Evolutionary conservation across 1,140 invertebrate genomes (phyloP).

Genomic region (Scaptomyza graminum): DNA sequence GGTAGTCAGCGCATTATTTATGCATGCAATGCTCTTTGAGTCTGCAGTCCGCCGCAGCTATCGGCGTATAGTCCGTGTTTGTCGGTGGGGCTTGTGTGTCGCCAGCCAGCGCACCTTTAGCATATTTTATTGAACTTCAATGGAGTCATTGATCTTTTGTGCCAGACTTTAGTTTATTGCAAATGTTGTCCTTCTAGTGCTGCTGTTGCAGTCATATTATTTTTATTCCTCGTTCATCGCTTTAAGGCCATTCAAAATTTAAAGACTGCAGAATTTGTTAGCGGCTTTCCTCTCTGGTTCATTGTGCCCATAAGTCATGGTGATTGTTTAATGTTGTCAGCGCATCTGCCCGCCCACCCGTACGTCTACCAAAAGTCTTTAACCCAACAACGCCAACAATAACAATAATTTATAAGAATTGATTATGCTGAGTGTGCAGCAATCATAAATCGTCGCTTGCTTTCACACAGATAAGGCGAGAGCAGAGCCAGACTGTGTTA

Average conservation of each 20-base stretch:
- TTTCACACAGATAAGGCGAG: slow-evolving; percentile 51
- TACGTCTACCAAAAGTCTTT: background rate
- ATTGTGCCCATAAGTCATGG: slow-evolving; percentile 66
- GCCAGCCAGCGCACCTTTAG: slow-evolving; percentile 46
- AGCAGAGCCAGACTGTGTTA: slow-evolving; percentile 35
- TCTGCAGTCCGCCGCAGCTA: slow-evolving; percentile 56
- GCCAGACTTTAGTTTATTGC: slow-evolving; percentile 70
- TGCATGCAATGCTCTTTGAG: slow-evolving; percentile 80
- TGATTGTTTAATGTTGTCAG: slow-evolving; percentile 77
- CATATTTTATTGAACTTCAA: slow-evolving; percentile 75
- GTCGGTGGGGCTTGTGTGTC: slow-evolving; percentile 36
- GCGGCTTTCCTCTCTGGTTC: slow-evolving; percentile 46
- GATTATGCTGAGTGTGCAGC: slow-evolving; percentile 79
- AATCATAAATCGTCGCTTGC: slow-evolving; percentile 69
- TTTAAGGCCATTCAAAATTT: slow-evolving; percentile 65
- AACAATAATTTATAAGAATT: slow-evolving; percentile 82
- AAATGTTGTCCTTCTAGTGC: slow-evolving; percentile 9
- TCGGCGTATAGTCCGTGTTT: slow-evolving; percentile 49
- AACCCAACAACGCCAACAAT: slow-evolving; percentile 61
- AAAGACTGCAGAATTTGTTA: slow-evolving; percentile 44
- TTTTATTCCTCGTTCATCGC: background rate
- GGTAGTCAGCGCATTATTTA: slow-evolving; percentile 71
- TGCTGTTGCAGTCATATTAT: background rate
- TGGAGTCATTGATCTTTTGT: slow-evolving; percentile 72
- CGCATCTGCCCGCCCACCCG: slow-evolving; percentile 52